A percentile compares a stretch with the other conserved stretches of the same genome.
These are phyloP conservation scores for Keiferia lycopersicella DNA, from an alignment of 2,888 invertebrate species.

Conservation along the genomic window DNA sequence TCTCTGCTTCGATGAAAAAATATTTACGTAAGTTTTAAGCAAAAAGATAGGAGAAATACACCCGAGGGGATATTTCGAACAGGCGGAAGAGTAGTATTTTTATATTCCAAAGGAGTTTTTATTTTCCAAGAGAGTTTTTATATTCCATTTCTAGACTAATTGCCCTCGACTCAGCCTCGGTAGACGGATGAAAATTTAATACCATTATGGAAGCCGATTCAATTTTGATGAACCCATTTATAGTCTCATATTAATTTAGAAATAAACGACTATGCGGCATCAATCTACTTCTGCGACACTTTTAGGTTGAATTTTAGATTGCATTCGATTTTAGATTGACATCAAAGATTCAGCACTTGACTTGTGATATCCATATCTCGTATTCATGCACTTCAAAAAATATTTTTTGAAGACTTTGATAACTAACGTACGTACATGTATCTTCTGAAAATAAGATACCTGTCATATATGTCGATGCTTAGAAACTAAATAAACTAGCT, in stretches of 20 bases:
- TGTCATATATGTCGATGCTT: too few relatives aligned
- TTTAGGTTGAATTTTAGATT: too few relatives aligned
- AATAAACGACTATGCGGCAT: background rate
- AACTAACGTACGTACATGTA: too few relatives aligned
- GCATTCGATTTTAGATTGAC: too few relatives aligned
- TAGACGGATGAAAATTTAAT: constrained; percentile 2
- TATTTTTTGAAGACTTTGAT: too few relatives aligned
- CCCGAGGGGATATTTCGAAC: background rate
- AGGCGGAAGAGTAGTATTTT: background rate
- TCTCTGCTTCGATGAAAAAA: background rate
- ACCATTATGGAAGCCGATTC: background rate
- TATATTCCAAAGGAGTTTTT: background rate
- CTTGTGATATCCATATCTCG: too few relatives aligned
- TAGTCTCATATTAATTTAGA: background rate
- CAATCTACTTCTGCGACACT: background rate
- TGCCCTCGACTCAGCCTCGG: background rate
- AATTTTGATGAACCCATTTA: background rate
- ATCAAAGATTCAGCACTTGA: too few relatives aligned
- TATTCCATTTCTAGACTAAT: background rate
- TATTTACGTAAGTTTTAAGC: background rate
- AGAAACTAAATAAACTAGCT: too few relatives aligned
- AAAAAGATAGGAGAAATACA: background rate
- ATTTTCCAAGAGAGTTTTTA: background rate
- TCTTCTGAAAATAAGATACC: too few relatives aligned
- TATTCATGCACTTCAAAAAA: too few relatives aligned